These are phyloP conservation scores for Resseliella maxima DNA, from an alignment of 2,888 invertebrate genomes.

Conservation along the genomic window DNA sequence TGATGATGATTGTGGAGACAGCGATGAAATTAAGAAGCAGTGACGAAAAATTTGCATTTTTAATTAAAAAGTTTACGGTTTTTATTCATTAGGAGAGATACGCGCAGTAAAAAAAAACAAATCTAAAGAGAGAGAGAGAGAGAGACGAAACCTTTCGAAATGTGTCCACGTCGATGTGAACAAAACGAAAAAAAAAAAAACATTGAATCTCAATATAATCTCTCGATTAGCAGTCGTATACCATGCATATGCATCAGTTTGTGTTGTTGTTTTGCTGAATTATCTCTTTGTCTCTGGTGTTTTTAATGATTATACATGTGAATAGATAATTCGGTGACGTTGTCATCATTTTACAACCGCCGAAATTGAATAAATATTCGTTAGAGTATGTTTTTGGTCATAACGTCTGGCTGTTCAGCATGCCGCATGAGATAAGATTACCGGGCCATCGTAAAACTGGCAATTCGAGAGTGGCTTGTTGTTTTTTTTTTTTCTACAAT, in stretches of 20 bases:
- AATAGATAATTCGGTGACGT: neutral
- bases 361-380: constrained; percentile 1
- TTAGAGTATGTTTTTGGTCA: neutral
- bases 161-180: neutral
- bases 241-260: neutral
- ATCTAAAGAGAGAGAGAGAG: too few species aligned
- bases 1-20: too few species aligned
- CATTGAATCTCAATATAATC: neutral
- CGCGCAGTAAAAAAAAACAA: neutral
- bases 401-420: neutral
- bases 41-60: constrained; percentile 22
- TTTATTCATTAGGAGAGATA: neutral
- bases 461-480: neutral
- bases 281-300: too few species aligned
- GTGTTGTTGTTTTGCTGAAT: too few species aligned
- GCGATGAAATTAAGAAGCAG: neutral
- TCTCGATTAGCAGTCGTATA: constrained; percentile 7
- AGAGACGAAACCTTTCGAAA: neutral
- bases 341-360: neutral
- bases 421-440: neutral
- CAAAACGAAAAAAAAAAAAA: neutral
- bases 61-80: neutral
- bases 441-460: neutral
- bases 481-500: neutral
- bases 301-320: neutral